phyloP scores from a whole-genome alignment of 2,888 invertebrate species.

The Mythimna loreyi region DNA sequence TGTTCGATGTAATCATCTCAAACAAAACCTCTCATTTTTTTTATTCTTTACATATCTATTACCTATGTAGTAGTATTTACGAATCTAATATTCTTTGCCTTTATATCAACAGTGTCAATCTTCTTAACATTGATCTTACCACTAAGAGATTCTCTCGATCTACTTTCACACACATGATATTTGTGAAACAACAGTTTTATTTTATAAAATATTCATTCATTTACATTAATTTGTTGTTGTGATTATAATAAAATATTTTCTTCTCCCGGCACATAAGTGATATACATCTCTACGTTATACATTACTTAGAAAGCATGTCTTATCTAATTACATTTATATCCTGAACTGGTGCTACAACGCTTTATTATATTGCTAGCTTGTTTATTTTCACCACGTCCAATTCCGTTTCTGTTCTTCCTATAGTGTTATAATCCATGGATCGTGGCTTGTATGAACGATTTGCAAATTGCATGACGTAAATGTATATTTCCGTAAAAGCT shows the following conservation, averaged over 20 bases:
- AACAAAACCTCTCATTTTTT: conserved; percentile 1
- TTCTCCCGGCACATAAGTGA: conserved; percentile 14
- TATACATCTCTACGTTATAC: conserved; percentile 24
- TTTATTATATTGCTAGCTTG: neutral
- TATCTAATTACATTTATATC: conserved; percentile 41
- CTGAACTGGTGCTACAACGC: conserved; percentile 16
- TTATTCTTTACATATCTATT: conserved; percentile 17
- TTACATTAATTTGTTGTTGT: conserved; percentile 1
- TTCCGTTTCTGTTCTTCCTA: conserved; percentile 43
- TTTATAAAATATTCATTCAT: neutral
- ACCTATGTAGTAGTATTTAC: too few relatives aligned
- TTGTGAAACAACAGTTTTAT: neutral
- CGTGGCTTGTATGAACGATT: conserved; percentile 24
- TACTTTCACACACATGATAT: neutral
- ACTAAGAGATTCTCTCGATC: neutral
- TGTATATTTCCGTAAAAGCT: conserved; percentile 55
- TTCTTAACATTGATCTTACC: conserved; percentile 14
- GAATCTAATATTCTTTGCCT: too few relatives aligned
- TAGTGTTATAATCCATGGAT: conserved; percentile 49
- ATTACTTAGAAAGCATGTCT: conserved; percentile 39
- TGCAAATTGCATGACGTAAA: conserved; percentile 58
- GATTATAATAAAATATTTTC: conserved; percentile 17
- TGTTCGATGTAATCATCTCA: conserved; percentile 6
- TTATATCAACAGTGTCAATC: neutral
- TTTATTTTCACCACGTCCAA: conserved; percentile 9